phyloP scores from a whole-genome alignment of 2,113 vertebrate genomes.

The Syrrhaptes paradoxus region DNA sequence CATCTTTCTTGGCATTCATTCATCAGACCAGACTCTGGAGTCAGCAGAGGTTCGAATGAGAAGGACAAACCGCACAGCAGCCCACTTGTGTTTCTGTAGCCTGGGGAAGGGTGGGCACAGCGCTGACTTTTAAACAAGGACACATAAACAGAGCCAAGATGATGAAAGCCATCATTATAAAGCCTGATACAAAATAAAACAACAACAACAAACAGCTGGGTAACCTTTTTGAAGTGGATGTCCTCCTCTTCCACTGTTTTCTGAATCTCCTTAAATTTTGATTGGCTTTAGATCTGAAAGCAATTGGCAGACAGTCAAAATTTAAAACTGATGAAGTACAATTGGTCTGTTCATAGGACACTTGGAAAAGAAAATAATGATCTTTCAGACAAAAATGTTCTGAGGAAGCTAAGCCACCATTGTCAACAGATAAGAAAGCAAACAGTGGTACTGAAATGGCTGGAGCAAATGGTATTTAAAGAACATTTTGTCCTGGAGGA shows the following conservation, averaged over 20 bases:
- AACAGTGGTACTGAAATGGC: slow-evolving; percentile 17
- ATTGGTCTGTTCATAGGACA: slow-evolving; percentile 49
- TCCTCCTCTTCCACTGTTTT: slow-evolving; percentile 25
- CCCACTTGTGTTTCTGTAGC: background rate
- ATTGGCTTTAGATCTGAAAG: slow-evolving; percentile 58
- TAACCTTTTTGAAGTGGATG: slow-evolving; percentile 58
- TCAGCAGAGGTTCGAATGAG: background rate
- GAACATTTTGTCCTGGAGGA: slow-evolving; percentile 2
- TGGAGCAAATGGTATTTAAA: slow-evolving; percentile 1
- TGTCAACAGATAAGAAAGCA: slow-evolving; percentile 47
- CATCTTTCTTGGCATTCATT: background rate
- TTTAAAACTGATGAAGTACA: slow-evolving; percentile 55
- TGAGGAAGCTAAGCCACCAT: slow-evolving; percentile 47
- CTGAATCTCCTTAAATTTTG: slow-evolving; percentile 50
- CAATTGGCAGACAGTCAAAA: slow-evolving; percentile 45
- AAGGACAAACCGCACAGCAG: background rate
- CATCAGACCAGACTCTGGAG: background rate
- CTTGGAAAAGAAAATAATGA: slow-evolving; percentile 61
- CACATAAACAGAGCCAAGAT: slow-evolving; percentile 23
- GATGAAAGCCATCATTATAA: slow-evolving; percentile 58
- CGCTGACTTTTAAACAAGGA: slow-evolving; percentile 20
- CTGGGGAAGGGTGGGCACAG: background rate
- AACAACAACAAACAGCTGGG: slow-evolving; percentile 34
- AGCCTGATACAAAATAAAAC: slow-evolving; percentile 19
- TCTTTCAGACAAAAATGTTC: slow-evolving; percentile 57